Evolutionary conservation across 2,888 invertebrate species (phyloP).

Genomic region (Apotomis betuletana): DNA sequence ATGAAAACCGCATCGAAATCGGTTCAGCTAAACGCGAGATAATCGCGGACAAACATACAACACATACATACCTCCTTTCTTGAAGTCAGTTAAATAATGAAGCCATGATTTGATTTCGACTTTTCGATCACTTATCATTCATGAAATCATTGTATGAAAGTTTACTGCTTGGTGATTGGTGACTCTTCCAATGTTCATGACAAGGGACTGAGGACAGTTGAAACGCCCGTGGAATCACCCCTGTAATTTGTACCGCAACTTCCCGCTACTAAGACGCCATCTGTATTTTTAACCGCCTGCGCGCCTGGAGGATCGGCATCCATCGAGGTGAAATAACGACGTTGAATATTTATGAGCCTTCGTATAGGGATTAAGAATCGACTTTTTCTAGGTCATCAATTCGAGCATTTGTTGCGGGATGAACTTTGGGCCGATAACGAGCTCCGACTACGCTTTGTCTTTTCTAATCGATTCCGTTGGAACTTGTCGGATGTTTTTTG

Average conservation of each 20-base stretch:
- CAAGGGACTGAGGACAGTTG: too few species aligned
- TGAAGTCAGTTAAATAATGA: too few species aligned
- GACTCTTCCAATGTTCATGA: too few species aligned
- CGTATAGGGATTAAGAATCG: slow-evolving; percentile 77
- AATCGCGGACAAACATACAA: too few species aligned
- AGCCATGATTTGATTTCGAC: too few species aligned
- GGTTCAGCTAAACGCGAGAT: too few species aligned
- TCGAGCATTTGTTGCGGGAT: slow-evolving; percentile 56
- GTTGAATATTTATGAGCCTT: slow-evolving; percentile 80
- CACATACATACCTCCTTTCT: too few species aligned
- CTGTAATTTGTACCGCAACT: background rate
- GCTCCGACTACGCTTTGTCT: slow-evolving; percentile 31
- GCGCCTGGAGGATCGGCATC: slow-evolving; percentile 69
- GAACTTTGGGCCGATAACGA: slow-evolving; percentile 47
- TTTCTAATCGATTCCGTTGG: slow-evolving; percentile 19
- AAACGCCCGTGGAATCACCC: too few species aligned
- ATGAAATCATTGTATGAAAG: too few species aligned
- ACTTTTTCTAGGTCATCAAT: slow-evolving; percentile 77
- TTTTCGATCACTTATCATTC: too few species aligned
- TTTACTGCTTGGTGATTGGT: too few species aligned
- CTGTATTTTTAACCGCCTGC: slow-evolving; percentile 35
- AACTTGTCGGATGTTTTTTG: slow-evolving; percentile 8
- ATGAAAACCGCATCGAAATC: too few species aligned
- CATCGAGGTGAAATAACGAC: slow-evolving; percentile 80
- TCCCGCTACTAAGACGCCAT: background rate